Conservation (phyloP, 2,888 invertebrate genomes). For the Saturnia pavonia region DNA sequence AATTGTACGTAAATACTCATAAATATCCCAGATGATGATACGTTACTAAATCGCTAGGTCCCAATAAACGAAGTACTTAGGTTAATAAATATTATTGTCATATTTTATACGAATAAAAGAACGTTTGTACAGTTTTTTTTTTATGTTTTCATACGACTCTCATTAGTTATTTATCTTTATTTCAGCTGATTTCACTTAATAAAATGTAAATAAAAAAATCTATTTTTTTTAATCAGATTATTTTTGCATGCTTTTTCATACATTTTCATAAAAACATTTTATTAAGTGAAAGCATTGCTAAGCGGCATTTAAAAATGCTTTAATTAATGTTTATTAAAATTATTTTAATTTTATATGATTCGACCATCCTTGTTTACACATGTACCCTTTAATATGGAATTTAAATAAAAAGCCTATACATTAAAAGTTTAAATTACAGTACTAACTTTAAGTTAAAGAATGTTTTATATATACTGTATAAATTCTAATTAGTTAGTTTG, state of each 20-base stretch:
- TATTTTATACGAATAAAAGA: background rate
- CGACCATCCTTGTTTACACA: background rate
- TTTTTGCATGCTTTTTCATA: background rate
- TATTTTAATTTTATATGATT: background rate
- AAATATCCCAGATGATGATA: conserved; percentile 11
- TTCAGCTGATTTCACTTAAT: background rate
- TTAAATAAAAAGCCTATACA: background rate
- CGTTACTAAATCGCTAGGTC: conserved; percentile 18
- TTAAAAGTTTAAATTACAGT: conserved; percentile 12
- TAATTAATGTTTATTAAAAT: background rate
- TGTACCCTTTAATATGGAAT: background rate
- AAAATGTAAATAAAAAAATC: background rate
- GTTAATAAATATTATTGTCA: conserved; percentile 13
- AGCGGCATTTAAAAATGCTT: background rate
- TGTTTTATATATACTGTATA: conserved; percentile 21
- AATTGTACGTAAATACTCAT: conserved; percentile 20
- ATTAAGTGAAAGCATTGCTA: background rate
- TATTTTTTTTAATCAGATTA: background rate
- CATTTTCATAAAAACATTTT: background rate
- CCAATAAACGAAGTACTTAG: conserved; percentile 21
- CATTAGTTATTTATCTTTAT: background rate
- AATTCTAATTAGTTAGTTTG: conserved; percentile 27
- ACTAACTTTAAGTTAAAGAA: conserved; percentile 33
- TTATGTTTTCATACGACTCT: conserved; percentile 1
- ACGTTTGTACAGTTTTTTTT: conserved; percentile 9